These are phyloP conservation scores for Daboia siamensis DNA, from an alignment of 2,113 vertebrate genomes.

Conservation along the genomic window DNA sequence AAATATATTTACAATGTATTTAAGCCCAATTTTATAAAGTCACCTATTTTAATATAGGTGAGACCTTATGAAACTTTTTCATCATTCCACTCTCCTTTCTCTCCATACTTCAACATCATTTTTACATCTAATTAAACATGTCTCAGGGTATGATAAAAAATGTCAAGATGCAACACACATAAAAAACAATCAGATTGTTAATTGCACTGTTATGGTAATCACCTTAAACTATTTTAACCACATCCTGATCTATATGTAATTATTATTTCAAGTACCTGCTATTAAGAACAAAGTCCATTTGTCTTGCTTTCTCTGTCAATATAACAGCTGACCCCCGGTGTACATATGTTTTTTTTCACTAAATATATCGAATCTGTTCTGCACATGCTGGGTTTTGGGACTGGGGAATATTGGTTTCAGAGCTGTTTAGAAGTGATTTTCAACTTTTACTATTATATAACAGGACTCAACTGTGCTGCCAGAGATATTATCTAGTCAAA, in stretches of 20 bases:
- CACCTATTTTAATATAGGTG: background rate
- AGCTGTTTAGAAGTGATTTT: background rate
- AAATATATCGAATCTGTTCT: background rate
- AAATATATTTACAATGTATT: background rate
- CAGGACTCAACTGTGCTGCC: background rate
- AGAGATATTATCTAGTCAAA: background rate
- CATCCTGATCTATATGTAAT: background rate
- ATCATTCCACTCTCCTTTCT: background rate
- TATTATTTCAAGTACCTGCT: background rate
- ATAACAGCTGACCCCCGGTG: background rate
- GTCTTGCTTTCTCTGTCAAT: background rate
- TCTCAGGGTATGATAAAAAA: background rate
- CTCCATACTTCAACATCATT: background rate
- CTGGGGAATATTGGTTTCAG: background rate
- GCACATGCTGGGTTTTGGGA: background rate
- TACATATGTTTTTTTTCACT: background rate
- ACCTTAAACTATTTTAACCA: background rate
- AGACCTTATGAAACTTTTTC: background rate
- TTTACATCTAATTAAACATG: background rate
- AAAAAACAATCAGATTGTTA: background rate
- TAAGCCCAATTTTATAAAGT: background rate
- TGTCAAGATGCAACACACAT: background rate
- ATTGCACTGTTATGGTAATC: background rate
- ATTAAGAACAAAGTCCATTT: background rate
- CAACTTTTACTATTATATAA: background rate